Evolutionary conservation across 2,888 invertebrate genomes (phyloP), one percentile per base, ranked within the genome.

Genomic region (Limulus polyphemus): DNA sequence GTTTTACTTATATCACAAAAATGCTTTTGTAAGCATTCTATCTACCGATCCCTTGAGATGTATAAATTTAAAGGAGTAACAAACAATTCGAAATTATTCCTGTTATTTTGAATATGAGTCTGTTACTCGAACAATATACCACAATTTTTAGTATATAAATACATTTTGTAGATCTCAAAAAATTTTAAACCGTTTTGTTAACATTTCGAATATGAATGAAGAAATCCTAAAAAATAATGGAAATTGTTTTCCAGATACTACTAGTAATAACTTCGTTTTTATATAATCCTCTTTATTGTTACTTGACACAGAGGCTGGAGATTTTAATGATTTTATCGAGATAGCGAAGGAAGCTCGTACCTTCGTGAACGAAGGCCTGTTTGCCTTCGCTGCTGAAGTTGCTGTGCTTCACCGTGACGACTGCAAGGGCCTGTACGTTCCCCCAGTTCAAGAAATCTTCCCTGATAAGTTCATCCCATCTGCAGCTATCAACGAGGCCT

Each of bases 381-480:
- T 87, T 77, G 85, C 88, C 75, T 90, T 90, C 74, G 83, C 84
- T 57, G 81, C 83, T 51, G 84, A 88, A 0, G 87, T 90, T 10
- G 86, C 87, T 0, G 75, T 89, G 48, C 80, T 87, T 71, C 88
- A 88, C 78, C 82, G 87, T 11, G 74, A 76, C 0, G 88, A 88
- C 73, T 86, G 87, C 1, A 83, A 83, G 71, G 81, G 84, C 57
- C 72, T 90, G 17, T 80, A 81, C 58, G 75, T 88, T 56, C 90
- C 90, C 0, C 83, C 87, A 0, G 82, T 90, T 67, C 83, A 84
- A 52, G 86, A 89, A 75, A 79, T 84, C 0, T 89, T 91, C 75
- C 91, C 91, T 0, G 85, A 86, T 72, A 88, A 88, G 76, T 91
- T 87, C 76, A 78, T 90, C 71, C 88, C 88, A 71, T 83, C 87